These are phyloP conservation scores for Echinarachnius parma DNA, from an alignment of 53 echinoderm and acorn worm species.

Conservation along the genomic window DNA sequence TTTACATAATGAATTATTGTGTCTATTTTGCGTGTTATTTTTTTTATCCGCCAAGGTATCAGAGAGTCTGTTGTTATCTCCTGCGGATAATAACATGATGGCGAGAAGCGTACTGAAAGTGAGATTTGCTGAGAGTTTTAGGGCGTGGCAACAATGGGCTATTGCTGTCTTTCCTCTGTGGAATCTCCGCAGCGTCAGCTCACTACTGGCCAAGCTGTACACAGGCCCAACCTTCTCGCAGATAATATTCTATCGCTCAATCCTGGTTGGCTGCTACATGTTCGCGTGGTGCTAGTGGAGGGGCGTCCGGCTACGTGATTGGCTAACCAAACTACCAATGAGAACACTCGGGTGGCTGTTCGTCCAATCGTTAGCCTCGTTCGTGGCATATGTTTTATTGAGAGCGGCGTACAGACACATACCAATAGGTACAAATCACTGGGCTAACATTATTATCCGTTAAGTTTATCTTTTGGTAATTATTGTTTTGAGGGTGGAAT, in stretches of 20 bases:
- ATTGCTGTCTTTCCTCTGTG: conserved; percentile 11
- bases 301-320: conserved; percentile 19
- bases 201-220: conserved; percentile 27
- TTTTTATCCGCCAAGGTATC: no score
- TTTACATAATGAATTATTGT: no score
- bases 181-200: conserved; percentile 13
- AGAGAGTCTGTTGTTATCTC: no score
- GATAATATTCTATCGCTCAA: conserved; percentile 12
- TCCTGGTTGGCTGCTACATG: conserved; percentile 22
- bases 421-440: conserved; percentile 7
- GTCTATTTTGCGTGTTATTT: no score
- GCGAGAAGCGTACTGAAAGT: no score
- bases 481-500: no score
- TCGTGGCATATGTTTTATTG: conserved; percentile 5
- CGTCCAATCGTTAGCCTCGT: conserved; percentile 9
- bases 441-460: not conserved
- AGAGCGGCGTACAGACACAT: conserved; percentile 22
- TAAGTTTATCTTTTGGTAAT: not conserved
- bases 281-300: not conserved
- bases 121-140: no score
- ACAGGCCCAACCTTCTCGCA: conserved; percentile 9
- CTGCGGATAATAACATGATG: no score
- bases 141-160: no score
- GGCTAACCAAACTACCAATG: conserved; percentile 10
- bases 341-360: conserved; percentile 24